Base-by-base conservation (phyloP, 2,797 vertebrate species). In the Gymnothorax reevesii region DNA sequence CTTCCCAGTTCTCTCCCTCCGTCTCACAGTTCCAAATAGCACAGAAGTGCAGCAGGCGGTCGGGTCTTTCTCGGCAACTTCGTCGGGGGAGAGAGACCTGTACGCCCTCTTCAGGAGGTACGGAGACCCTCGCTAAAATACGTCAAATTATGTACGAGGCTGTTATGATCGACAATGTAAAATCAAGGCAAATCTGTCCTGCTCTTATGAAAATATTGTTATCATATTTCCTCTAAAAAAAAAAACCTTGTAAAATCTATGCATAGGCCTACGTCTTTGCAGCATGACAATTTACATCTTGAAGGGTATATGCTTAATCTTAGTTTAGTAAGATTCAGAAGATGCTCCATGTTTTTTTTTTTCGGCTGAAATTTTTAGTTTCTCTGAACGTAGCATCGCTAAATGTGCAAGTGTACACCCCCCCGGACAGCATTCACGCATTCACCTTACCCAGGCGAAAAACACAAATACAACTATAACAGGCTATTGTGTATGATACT, bases 81-180 rank as follows among this genome's bases (percentile, higher is more conserved):
- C 60, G 77, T 27, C n/a, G 9, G 42, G 25, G 57, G 62, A 22
- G 82, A 60, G 62, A 22, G 82, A 60, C 52, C 75, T 86, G 77
- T 8, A 86, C 79, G 85, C 85, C 85, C 85, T 86, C 60, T 82
- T 86, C 85, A 55, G 85, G 85, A 27, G 85, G 80, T 77, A 82
- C 42, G 60, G 13, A 42, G 57, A 60, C 22, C 22, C 22, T 49
- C 57, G 20, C 64, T 59, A 27, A 42, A 8, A 54, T 5, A 20
- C 15, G 7, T 20, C 42, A 6, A 17, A 49, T 64, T 64, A 6
- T 64, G 57, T 15, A 15, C 15, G 57, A 15, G 15, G 57, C 57
- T 60, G 57, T 60, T 20, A 62, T 62, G 60, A 5, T 62, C 60
- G 15, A 62, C 13, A 62, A 20, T 17, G 22, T 20, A 42, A 42